phyloP scores from a whole-genome alignment of 2,113 vertebrate genomes.

The Microcebus lehilahytsara region DNA sequence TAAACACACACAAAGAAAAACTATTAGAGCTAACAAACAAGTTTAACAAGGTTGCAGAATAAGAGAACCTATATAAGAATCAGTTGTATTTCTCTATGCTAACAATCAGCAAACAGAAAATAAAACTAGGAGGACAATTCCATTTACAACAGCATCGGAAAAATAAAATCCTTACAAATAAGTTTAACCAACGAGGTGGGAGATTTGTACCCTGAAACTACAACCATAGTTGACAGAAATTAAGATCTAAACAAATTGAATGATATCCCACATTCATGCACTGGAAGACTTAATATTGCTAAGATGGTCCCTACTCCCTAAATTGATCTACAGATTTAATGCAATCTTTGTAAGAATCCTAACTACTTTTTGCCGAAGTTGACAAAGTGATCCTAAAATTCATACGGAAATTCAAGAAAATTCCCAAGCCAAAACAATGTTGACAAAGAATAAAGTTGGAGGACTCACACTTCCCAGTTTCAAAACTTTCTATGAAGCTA shows the following conservation, averaged over 20 bases:
- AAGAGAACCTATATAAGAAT: neutral
- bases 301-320: neutral
- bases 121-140: conserved; percentile 24
- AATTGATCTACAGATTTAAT: neutral
- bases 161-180: neutral
- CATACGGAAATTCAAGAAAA: neutral
- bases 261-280: neutral
- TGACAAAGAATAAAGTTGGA: neutral
- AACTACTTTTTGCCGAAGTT: neutral
- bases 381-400: conserved; percentile 44
- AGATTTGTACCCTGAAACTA: neutral
- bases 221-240: neutral
- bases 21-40: neutral
- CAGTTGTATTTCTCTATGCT: neutral
- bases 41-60: neutral
- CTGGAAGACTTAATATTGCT: neutral
- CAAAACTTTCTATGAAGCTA: conserved; percentile 15
- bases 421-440: conserved; percentile 12
- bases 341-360: neutral
- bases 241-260: neutral
- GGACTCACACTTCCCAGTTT: conserved; percentile 11
- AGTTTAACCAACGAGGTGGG: neutral
- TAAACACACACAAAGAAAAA: neutral
- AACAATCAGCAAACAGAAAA: conserved; percentile 31
- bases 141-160: neutral